Conservation (phyloP, 2,888 invertebrate species). For the Choristoneura rosaceana region DNA sequence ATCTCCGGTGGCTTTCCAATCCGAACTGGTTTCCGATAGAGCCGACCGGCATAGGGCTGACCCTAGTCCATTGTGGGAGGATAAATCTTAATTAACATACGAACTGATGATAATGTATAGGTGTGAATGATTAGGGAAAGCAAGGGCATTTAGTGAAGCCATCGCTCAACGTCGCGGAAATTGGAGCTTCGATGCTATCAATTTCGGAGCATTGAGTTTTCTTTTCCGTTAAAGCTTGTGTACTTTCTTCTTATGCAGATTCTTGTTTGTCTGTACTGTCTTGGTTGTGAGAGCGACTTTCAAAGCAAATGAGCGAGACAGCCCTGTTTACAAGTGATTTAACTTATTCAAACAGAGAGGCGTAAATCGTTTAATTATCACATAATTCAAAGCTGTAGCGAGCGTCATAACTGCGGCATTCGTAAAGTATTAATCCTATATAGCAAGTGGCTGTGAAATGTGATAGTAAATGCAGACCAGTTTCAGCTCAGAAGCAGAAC, state of each 20-base stretch:
- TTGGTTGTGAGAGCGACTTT: background rate
- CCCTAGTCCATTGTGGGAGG: conserved; percentile 40
- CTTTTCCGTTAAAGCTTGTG: conserved; percentile 14
- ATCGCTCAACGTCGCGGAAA: conserved; percentile 38
- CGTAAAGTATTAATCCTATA: conserved; percentile 25
- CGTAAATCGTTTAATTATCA: conserved; percentile 40
- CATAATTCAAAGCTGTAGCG: conserved; percentile 35
- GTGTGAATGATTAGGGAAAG: conserved; percentile 37
- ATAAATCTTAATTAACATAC: conserved; percentile 37
- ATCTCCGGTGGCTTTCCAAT: conserved; percentile 48
- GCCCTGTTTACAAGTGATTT: conserved; percentile 24
- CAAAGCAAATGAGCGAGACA: conserved; percentile 10
- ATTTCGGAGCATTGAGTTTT: conserved; percentile 12
- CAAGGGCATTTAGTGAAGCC: conserved; percentile 21
- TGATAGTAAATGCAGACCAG: conserved; percentile 16
- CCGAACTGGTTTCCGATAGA: conserved; percentile 41
- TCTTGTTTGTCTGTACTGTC: background rate
- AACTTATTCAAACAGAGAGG: conserved; percentile 34
- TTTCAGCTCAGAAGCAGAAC: conserved; percentile 16
- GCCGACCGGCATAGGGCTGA: conserved; percentile 30
- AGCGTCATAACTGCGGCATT: conserved; percentile 34
- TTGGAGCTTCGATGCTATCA: conserved; percentile 8
- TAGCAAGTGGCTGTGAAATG: conserved; percentile 11
- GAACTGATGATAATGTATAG: conserved; percentile 29
- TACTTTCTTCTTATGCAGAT: conserved; percentile 1